A percentile compares a stretch with the other conserved stretches of the same genome.
Evolutionary conservation across 2,888 invertebrate genomes (phyloP).

Genomic region (Parelbella ahira): DNA sequence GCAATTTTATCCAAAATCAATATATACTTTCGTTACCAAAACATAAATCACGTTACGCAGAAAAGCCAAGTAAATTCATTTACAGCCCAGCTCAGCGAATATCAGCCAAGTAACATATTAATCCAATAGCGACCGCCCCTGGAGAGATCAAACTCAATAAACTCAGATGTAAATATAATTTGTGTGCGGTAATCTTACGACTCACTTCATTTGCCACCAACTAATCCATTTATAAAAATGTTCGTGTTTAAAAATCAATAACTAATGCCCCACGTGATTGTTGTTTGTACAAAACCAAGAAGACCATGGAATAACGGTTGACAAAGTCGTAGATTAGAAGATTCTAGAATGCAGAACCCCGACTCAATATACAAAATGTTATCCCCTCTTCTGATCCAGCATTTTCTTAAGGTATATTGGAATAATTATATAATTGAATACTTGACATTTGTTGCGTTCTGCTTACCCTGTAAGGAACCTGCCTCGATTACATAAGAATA

Average conservation of each 20-base stretch:
- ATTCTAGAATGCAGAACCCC: no score
- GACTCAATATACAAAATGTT: no score
- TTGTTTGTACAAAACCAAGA: no score
- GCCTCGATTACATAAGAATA: no score
- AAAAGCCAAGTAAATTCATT: slow-evolving; percentile 21
- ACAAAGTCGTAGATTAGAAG: no score
- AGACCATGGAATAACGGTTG: no score
- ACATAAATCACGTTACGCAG: slow-evolving; percentile 17
- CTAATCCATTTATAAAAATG: not conserved
- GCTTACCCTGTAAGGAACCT: no score
- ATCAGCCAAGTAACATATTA: slow-evolving; percentile 20
- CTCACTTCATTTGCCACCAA: slow-evolving; percentile 7
- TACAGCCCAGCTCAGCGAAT: slow-evolving; percentile 19
- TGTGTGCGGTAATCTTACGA: slow-evolving; percentile 14
- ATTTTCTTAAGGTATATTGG: no score
- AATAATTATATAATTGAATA: no score
- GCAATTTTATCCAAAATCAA: no score
- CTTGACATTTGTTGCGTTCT: no score
- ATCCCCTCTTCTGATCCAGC: no score
- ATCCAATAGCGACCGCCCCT: slow-evolving; percentile 19
- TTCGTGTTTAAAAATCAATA: not conserved
- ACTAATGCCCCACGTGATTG: not conserved
- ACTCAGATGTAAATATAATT: slow-evolving; percentile 22
- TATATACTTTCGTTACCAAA: slow-evolving; percentile 13
- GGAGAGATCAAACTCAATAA: slow-evolving; percentile 21